Percentiles rank a stretch among this genome's conserved stretches.
These are phyloP conservation scores for Nannoperca obscura DNA, from an alignment of 2,797 vertebrate species.

Conservation along the genomic window DNA sequence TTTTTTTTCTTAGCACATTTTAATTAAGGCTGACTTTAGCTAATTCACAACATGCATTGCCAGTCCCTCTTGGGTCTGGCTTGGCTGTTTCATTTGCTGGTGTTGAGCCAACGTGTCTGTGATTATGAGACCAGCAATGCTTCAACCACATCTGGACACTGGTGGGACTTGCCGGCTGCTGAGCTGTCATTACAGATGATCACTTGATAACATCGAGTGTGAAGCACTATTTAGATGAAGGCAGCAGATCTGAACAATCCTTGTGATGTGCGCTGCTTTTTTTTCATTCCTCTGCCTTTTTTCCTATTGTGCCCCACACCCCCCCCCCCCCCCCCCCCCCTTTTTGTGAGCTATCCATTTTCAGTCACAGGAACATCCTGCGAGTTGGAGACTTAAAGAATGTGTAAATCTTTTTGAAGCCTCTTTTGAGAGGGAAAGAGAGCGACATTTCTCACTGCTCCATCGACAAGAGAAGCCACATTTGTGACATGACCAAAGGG, in stretches of 20 bases:
- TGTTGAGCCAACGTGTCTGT: constrained; percentile 73
- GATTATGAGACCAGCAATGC: constrained; percentile 52
- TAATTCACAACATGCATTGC: constrained; percentile 70
- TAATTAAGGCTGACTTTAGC: constrained; percentile 76
- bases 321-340: constrained; percentile 1
- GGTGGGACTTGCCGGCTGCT: constrained; percentile 60
- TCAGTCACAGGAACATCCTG: constrained; percentile 26
- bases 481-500: constrained; percentile 40
- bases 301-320: background rate
- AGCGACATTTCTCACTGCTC: constrained; percentile 32
- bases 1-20: constrained; percentile 68
- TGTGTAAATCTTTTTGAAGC: constrained; percentile 34
- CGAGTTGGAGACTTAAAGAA: constrained; percentile 44
- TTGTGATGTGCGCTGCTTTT: constrained; percentile 17
- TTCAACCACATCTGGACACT: constrained; percentile 61
- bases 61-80: constrained; percentile 56
- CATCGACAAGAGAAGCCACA: constrained; percentile 26
- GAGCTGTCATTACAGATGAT: constrained; percentile 64
- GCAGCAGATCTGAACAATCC: constrained; percentile 17
- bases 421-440: constrained; percentile 2
- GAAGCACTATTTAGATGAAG: constrained; percentile 41
- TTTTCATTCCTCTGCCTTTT: constrained; percentile 15
- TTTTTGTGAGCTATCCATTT: constrained; percentile 17
- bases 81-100: constrained; percentile 76
- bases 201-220: constrained; percentile 65